Evolutionary conservation across 2,888 invertebrate genomes (phyloP).

Genomic region (Rhopalosiphum nymphaeae): DNA sequence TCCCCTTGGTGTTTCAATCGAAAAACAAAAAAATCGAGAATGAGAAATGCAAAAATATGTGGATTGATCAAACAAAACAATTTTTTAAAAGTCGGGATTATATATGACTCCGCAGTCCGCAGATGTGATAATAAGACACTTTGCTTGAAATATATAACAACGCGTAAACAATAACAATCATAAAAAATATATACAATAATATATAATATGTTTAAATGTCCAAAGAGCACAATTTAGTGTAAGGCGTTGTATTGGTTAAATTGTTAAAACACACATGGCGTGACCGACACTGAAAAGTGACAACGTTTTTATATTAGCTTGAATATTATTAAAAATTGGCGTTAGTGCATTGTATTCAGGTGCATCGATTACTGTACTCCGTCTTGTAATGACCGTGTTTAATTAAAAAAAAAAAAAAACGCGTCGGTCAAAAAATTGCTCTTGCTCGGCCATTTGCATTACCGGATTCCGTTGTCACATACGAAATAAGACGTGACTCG

Average conservation of each 20-base stretch:
- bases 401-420: neutral
- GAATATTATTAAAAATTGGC: neutral
- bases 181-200: no score
- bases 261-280: neutral
- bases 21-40: neutral
- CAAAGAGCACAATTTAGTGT: neutral
- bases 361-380: neutral
- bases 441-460: neutral
- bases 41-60: no score
- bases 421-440: neutral
- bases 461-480: neutral
- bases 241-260: neutral
- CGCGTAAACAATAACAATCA: no score
- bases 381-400: neutral
- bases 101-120: no score
- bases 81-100: no score
- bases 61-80: no score
- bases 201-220: neutral
- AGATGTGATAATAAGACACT: no score
- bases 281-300: neutral
- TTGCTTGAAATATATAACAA: no score
- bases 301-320: neutral
- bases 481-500: neutral
- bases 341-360: no score
- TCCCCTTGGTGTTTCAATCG: neutral